These are phyloP conservation scores for Atherix ibis DNA, from an alignment of 2,888 invertebrate species.

Conservation along the genomic window DNA sequence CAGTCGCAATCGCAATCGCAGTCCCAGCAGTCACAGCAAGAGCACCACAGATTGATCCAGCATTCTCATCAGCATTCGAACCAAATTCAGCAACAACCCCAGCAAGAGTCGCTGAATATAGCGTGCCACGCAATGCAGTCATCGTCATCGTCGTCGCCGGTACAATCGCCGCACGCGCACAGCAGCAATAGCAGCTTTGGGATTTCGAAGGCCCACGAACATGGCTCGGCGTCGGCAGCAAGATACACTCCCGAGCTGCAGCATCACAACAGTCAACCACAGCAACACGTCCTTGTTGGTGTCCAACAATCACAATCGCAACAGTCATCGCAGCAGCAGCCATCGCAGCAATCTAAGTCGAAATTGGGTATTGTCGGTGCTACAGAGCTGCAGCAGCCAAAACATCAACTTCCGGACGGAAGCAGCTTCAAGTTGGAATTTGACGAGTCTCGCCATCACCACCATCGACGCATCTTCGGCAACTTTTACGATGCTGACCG, in stretches of 20 bases:
- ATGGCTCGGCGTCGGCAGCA: too few relatives aligned
- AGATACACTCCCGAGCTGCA: too few relatives aligned
- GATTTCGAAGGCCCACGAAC: too few relatives aligned
- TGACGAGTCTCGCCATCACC: constrained; percentile 9
- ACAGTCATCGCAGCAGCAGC: background rate
- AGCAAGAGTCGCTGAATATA: too few relatives aligned
- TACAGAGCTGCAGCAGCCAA: too few relatives aligned
- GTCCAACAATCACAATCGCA: background rate
- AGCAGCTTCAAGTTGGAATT: constrained; percentile 11
- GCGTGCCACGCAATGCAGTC: constrained; percentile 5
- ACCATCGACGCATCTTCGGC: constrained; percentile 13
- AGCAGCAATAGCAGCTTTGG: background rate
- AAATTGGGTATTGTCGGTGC: background rate
- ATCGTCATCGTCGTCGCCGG: constrained; percentile 2
- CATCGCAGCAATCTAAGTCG: background rate
- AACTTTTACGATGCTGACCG: constrained; percentile 15
- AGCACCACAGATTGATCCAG: constrained; percentile 2
- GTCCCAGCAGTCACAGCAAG: constrained; percentile 4
- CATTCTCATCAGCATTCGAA: constrained; percentile 7
- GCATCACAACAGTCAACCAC: constrained; percentile 3
- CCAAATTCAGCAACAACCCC: constrained; percentile 2
- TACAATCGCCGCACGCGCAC: background rate
- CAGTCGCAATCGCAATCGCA: constrained; percentile 5
- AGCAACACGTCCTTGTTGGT: background rate
- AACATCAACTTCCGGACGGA: background rate